Evolutionary conservation across 2,113 vertebrate species (phyloP), one percentile per base, ranked within the genome.

Genomic region (Myotis lucifugus): DNA sequence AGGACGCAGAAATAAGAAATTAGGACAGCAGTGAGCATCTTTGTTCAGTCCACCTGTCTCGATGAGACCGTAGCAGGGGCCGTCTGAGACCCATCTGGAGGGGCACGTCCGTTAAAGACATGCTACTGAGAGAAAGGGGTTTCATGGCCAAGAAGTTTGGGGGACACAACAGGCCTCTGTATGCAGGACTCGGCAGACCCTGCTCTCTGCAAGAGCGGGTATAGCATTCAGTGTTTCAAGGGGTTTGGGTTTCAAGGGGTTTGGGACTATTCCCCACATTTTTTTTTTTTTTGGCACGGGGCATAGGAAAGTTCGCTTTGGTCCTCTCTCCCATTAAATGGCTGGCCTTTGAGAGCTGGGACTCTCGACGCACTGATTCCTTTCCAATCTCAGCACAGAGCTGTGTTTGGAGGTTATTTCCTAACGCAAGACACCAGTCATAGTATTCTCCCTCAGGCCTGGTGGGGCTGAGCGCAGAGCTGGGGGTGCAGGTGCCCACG

Each of bases 141-240:
- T 83, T 56, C 48, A 42, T 8, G 40, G 54, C 34, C 83, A 76
- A 18, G 37, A 66, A 13, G 29, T 15, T 83, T 42, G 66, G 29
- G 50, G 73, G 61, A 91, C 50, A 81, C 6, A 34, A 50, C 6
- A 8, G 52, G 61, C 29, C 27, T 64, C 59, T 32, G 14, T 14
- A 13, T 0, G 0, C 5, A 40, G 73, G 64, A 59, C 46, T 69
- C 50, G 54, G 79, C 15, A n/a, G 14, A 34, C 9, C 3, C n/a
- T 1, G n/a, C 13, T 32, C 17, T 88, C 88, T 67, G 32, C 21
- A 34, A 13, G 34, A 46, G 6, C 1, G 14, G 9, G 11, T 1
- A 10, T 0, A 27, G 15, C 34, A 50, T 17, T 34, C 17, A 21
- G 11, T 0, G 0, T 37, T 81, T 77, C 73, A 8, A 12, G n/a